Base-by-base conservation (phyloP, 2,113 vertebrate species). In the Cairina moschata region DNA sequence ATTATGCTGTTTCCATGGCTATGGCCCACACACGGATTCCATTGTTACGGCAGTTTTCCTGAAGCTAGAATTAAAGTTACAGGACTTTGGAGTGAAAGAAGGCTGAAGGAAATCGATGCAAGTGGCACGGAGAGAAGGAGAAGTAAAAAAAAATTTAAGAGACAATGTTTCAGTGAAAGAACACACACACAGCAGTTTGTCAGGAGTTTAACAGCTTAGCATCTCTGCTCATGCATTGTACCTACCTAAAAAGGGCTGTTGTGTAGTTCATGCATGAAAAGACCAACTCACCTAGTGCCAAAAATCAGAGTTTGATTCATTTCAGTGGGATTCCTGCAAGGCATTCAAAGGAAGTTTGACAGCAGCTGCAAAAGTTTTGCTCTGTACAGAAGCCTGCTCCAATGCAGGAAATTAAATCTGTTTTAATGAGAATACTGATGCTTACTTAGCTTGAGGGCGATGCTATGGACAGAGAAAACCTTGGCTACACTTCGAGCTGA, bases 21-120 rank as follows among this genome's bases (percentile, higher is more conserved):
- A 55, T 90, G 83, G 95, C 92, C 90, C 86, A 97, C 94, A 94
- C 94, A 88, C 13, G 36, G 67, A 93, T 86, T 75, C 59, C 83
- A 90, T 80, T 93, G 85, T 95, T 59, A 40, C 40, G 83, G 75
- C 71, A 76, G 66, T 46, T 94, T 82, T 93, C 62, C 74, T 91
- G 75, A 69, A 91, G 71, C 71, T 68, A 54, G 71, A 87, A 93
- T 75, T 72, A 7, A 72, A 79, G 21, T 31, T 74, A 74, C 52
- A 85, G 67, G 80, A 69, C 18, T 50, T 42, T 69, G 31, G 73
- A 34, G 9, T 55, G 31, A 91, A 91, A 91, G 34, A 42, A 83
- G 26, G 9, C 1, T 85, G 62, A 80, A 69, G 66, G 32, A 20
- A 63, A 91, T 52, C 8, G 4, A 28, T 31, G 55, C 25, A 84